Conservation (phyloP, 92 coral and sea anemone genomes). For the Blastomussa wellsi region DNA sequence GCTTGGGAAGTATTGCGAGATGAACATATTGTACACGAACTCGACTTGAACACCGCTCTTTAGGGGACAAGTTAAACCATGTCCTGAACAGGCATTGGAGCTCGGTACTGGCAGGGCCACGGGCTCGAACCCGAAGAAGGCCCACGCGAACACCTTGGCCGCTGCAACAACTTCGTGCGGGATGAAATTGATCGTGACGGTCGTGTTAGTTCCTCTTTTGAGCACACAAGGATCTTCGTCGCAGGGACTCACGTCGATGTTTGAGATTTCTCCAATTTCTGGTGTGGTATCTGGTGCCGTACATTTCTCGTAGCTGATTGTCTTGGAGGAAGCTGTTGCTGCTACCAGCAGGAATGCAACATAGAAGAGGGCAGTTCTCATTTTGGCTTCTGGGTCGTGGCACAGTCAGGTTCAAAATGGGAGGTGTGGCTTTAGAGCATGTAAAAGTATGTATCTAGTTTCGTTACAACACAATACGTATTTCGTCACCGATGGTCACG, state of each 20-base stretch:
- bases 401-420: background rate
- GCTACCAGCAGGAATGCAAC: background rate
- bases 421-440: background rate
- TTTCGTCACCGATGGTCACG: too few relatives aligned
- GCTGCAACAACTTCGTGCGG: constrained; percentile 70
- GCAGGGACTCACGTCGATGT: constrained; percentile 67
- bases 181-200: constrained; percentile 52
- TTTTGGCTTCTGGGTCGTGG: background rate
- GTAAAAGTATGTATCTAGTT: too few relatives aligned
- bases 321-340: constrained; percentile 8
- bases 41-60: constrained; percentile 51
- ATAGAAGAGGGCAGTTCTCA: background rate
- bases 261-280: constrained; percentile 41
- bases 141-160: constrained; percentile 58
- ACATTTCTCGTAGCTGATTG: constrained; percentile 7
- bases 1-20: constrained; percentile 45
- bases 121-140: constrained; percentile 54
- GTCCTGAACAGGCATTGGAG: constrained; percentile 61
- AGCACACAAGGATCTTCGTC: constrained; percentile 72
- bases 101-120: constrained; percentile 66
- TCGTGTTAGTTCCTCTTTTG: constrained; percentile 60
- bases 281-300: background rate
- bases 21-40: constrained; percentile 44
- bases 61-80: constrained; percentile 69
- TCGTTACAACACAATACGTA: too few relatives aligned